Evolutionary conservation across 2,888 invertebrate species (phyloP).

Genomic region (Clivina fossor): DNA sequence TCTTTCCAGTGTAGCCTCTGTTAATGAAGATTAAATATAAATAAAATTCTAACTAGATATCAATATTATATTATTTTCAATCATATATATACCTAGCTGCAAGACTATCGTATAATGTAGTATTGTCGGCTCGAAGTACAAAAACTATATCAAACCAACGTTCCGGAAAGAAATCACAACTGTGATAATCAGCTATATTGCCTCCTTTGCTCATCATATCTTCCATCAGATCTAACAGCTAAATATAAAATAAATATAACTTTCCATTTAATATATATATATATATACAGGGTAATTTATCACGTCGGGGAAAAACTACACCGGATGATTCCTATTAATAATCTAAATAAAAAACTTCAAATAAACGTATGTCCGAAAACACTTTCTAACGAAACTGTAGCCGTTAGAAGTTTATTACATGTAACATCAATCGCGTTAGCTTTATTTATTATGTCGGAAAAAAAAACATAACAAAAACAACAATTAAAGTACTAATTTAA

Average conservation of each 20-base stretch:
- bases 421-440: too few relatives aligned
- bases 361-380: too few relatives aligned
- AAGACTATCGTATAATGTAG: slow-evolving; percentile 83
- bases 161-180: slow-evolving; percentile 95
- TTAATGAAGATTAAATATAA: slow-evolving; percentile 48
- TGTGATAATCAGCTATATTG: slow-evolving; percentile 94
- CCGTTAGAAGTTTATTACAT: too few relatives aligned
- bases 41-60: slow-evolving; percentile 6
- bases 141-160: slow-evolving; percentile 96
- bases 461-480: too few relatives aligned
- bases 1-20: slow-evolving; percentile 87
- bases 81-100: slow-evolving; percentile 65
- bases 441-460: too few relatives aligned
- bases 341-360: too few relatives aligned
- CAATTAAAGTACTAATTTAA: too few relatives aligned
- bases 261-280: neutral
- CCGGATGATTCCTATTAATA: too few relatives aligned
- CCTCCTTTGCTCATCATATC: slow-evolving; percentile 81
- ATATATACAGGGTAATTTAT: too few relatives aligned
- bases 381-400: too few relatives aligned
- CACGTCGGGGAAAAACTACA: too few relatives aligned
- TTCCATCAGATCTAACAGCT: slow-evolving; percentile 88
- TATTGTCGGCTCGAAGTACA: slow-evolving; percentile 88
- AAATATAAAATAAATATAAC: slow-evolving; percentile 41
- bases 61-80: too few relatives aligned